Conservation (phyloP, 2,888 invertebrate genomes). For the Epirrhoe alternata region DNA sequence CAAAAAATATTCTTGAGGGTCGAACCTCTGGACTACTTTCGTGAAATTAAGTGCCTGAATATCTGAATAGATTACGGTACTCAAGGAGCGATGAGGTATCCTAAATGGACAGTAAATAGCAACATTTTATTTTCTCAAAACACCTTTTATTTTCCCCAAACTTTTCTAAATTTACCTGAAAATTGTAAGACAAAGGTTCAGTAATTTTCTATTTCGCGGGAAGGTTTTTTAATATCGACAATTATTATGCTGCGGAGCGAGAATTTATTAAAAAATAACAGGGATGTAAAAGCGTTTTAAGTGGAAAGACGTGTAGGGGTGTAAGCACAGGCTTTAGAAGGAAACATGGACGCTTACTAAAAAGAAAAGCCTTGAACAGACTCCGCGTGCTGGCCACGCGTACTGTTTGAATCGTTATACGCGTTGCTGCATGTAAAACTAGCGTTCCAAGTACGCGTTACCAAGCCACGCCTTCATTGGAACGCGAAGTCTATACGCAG, state of each 20-base stretch:
- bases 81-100: not conserved
- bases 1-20: no score
- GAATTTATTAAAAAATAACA: conserved; percentile 71
- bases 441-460: no score
- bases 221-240: conserved; percentile 60
- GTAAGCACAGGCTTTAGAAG: conserved; percentile 33
- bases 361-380: no score
- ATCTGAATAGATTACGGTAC: not conserved
- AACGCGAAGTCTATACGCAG: no score
- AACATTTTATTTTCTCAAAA: conserved; percentile 6
- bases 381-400: no score
- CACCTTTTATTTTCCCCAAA: conserved; percentile 9
- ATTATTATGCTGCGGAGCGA: conserved; percentile 51
- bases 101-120: not conserved
- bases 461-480: no score
- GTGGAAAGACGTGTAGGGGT: conserved; percentile 33
- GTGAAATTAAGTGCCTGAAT: no score
- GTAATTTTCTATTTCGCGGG: conserved; percentile 25
- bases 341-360: not conserved
- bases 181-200: conserved; percentile 30
- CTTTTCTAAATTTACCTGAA: conserved; percentile 18
- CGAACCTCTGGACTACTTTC: no score
- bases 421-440: no score
- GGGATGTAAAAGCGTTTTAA: conserved; percentile 54
- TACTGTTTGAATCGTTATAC: no score